These are phyloP conservation scores for Pachypanchax playfairii DNA, from an alignment of 2,113 vertebrate genomes.

Conservation along the genomic window DNA sequence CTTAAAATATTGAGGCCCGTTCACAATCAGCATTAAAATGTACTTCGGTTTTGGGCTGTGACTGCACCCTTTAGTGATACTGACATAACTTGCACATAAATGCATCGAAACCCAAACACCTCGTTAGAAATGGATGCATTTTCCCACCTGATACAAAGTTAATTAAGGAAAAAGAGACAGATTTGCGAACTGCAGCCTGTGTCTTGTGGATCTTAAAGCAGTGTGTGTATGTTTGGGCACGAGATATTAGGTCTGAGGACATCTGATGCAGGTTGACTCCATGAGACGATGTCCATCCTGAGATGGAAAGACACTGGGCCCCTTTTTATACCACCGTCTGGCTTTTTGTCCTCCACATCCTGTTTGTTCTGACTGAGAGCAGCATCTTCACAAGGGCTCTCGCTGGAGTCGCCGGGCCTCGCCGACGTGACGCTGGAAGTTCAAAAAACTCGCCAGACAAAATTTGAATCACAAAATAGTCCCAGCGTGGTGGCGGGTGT, in stretches of 20 bases:
- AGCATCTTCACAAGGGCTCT: no score
- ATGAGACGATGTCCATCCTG: no score
- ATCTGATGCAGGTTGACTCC: slow-evolving; percentile 38
- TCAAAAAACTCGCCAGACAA: no score
- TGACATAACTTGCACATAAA: slow-evolving; percentile 17
- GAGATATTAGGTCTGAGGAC: slow-evolving; percentile 34
- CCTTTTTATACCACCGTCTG: slow-evolving; percentile 61
- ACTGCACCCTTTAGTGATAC: slow-evolving; percentile 32
- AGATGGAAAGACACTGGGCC: no score
- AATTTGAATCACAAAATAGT: no score
- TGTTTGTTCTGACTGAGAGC: slow-evolving; percentile 53
- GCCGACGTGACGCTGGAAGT: no score
- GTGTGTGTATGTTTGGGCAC: slow-evolving; percentile 34
- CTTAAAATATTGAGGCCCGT: slow-evolving; percentile 39
- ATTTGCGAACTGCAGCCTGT: slow-evolving; percentile 54
- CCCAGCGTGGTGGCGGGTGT: no score
- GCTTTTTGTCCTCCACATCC: slow-evolving; percentile 59
- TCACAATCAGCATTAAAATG: slow-evolving; percentile 67
- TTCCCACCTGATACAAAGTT: slow-evolving; percentile 13
- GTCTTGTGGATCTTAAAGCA: slow-evolving; percentile 32
- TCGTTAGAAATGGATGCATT: slow-evolving; percentile 1
- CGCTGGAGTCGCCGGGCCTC: no score
- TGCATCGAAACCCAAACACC: not conserved
- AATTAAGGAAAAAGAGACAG: not conserved
- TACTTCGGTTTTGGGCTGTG: slow-evolving; percentile 40